phyloP scores from a whole-genome alignment of 2,113 vertebrate species.

The Onychorhynchus coronatus region DNA sequence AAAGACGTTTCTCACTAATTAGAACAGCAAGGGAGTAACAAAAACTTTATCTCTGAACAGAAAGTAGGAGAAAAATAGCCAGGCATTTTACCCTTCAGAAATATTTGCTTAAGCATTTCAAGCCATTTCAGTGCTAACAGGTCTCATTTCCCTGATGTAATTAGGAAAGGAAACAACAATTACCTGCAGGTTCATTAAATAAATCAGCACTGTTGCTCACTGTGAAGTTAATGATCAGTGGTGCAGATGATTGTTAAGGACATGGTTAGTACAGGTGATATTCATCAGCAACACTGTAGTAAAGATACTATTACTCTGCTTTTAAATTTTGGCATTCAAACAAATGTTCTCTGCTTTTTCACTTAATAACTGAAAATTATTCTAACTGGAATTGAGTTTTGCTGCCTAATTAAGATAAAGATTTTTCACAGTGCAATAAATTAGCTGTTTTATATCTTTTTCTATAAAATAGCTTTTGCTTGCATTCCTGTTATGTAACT shows the following conservation, averaged over 20 bases:
- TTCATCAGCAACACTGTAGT: background rate
- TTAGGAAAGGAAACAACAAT: constrained; percentile 70
- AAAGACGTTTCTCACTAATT: background rate
- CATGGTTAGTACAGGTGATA: constrained; percentile 12
- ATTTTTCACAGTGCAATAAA: background rate
- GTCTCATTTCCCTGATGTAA: constrained; percentile 59
- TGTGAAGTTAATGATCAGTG: constrained; percentile 70
- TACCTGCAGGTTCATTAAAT: constrained; percentile 67
- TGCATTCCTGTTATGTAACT: background rate
- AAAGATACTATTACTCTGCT: background rate
- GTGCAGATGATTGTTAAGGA: constrained; percentile 50
- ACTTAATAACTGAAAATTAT: constrained; percentile 29
- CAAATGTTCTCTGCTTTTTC: background rate
- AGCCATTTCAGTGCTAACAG: constrained; percentile 47
- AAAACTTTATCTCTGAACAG: background rate
- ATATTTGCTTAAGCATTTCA: constrained; percentile 22
- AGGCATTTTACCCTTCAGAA: constrained; percentile 31
- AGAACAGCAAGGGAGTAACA: background rate
- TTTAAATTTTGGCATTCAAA: background rate
- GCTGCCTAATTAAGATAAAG: constrained; percentile 10
- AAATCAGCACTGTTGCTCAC: constrained; percentile 61
- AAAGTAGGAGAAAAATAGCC: background rate
- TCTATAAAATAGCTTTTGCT: background rate
- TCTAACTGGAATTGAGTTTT: background rate
- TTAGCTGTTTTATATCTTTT: background rate